phyloP scores from a whole-genome alignment of 2,888 invertebrate genomes.

The Xanthorhoe spadicearia region DNA sequence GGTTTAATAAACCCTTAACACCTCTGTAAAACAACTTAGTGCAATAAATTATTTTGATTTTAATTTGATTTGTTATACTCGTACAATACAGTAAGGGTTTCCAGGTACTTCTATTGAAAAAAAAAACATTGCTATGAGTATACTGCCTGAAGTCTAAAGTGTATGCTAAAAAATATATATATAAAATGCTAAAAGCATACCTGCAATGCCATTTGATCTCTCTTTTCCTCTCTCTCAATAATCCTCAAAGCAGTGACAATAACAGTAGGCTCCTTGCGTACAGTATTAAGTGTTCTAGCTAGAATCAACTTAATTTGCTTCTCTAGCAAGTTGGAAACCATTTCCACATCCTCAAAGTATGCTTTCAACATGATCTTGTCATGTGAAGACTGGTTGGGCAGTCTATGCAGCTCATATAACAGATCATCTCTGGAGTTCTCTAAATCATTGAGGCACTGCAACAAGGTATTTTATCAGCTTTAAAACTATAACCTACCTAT shows the following conservation, averaged over 20 bases:
- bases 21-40: no score
- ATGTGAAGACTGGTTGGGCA: conserved; percentile 95
- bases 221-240: conserved; percentile 98
- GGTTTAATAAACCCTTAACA: no score
- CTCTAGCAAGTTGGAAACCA: conserved; percentile 93
- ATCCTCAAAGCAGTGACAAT: conserved; percentile 98
- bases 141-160: no score
- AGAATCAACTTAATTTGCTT: conserved; percentile 96
- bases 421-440: conserved; percentile 98
- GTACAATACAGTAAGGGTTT: no score
- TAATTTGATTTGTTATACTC: no score
- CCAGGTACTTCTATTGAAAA: no score
- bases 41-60: no score
- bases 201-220: conserved; percentile 93
- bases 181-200: no score
- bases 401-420: conserved; percentile 95
- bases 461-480: conserved; percentile 36
- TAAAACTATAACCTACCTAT: background rate
- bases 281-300: conserved; percentile 95
- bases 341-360: conserved; percentile 98
- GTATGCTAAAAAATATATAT: no score
- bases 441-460: conserved; percentile 94
- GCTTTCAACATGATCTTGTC: conserved; percentile 97
- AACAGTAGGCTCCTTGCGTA: conserved; percentile 96
- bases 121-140: no score